Evolutionary conservation across 1,140 invertebrate species (phyloP).

Genomic region (Agrilus planipennis): DNA sequence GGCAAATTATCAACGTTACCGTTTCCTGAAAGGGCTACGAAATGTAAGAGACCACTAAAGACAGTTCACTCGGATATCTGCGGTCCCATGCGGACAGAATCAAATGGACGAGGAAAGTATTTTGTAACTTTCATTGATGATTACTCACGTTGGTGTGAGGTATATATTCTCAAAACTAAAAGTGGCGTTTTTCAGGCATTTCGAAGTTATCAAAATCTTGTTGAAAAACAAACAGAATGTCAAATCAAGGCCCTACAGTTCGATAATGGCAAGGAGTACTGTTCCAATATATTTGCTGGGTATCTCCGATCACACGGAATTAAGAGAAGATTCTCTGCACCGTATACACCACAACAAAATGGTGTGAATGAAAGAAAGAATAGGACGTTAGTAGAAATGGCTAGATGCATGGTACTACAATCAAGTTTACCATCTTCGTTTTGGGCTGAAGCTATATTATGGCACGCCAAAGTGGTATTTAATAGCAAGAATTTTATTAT

Average conservation of each 20-base stretch:
- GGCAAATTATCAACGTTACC: neutral
- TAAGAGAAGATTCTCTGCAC: conserved; percentile 15
- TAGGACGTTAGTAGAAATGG: conserved; percentile 25
- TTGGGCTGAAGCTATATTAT: too few species aligned
- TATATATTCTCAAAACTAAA: conserved; percentile 6
- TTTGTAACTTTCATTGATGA: conserved; percentile 4
- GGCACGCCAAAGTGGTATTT: too few species aligned
- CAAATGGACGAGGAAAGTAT: too few species aligned
- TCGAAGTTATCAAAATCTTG: neutral
- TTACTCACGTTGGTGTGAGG: neutral
- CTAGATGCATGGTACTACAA: too few species aligned
- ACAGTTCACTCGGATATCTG: neutral
- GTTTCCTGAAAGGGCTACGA: neutral
- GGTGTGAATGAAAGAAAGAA: conserved; percentile 30
- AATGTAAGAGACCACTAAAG: neutral
- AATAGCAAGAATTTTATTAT: too few species aligned
- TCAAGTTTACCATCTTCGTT: too few species aligned
- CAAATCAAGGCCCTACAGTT: neutral
- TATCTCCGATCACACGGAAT: conserved; percentile 14
- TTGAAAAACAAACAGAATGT: neutral
- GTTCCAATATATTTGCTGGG: conserved; percentile 21
- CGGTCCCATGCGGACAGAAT: conserved; percentile 1
- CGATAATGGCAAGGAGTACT: conserved; percentile 7
- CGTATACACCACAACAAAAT: conserved; percentile 35
- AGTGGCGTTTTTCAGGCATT: conserved; percentile 1